Evolutionary conservation across 2,113 vertebrate genomes (phyloP), one percentile per base, ranked within the genome.

Genomic region (Hiodon tergisus): DNA sequence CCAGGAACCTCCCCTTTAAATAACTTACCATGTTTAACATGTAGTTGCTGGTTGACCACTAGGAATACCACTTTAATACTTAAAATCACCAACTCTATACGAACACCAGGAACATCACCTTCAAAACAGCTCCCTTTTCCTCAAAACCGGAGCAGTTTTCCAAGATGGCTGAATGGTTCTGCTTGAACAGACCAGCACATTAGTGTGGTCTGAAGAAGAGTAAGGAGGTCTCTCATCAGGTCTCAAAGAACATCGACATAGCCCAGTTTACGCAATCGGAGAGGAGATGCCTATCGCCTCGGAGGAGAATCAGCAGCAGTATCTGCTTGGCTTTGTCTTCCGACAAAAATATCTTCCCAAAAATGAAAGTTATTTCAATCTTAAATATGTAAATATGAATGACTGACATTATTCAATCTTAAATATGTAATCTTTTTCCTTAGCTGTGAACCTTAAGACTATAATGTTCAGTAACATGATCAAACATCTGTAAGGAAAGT

Each of bases 21-120:
- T 31, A 2, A 31, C 31, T 31, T 31, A 31, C 31, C 31, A 31
- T 31, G 31, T 31, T 31, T 31, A 31, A 31, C 31, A 84, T 87
- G 79, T 84, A 86, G 86, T 83, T 84, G 80, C 86, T 83, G 74
- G 68, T 83, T 85, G 78, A 81, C 74, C 82, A 70, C 78, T 77
- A 68, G 58, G 62, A 81, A 59, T 73, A 48, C 76, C 75, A 55
- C 70, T 31, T 31, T 31, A 31, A 31, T 31, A 31, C 31, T 31
- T 31, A 31, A 31, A 31, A 31, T 31, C 31, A 31, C 31, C 31
- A 31, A 31, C 31, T 31, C 31, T 31, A 31, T 31, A 31, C 31
- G 31, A 31, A 2, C 31, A 31, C 31, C 31, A 31, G 31, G 31
- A 31, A 31, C 31, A 0, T 31, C 31, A n/a, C n/a, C n/a, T 86